Conservation (phyloP, 2,113 vertebrate genomes). For the Conger conger region DNA sequence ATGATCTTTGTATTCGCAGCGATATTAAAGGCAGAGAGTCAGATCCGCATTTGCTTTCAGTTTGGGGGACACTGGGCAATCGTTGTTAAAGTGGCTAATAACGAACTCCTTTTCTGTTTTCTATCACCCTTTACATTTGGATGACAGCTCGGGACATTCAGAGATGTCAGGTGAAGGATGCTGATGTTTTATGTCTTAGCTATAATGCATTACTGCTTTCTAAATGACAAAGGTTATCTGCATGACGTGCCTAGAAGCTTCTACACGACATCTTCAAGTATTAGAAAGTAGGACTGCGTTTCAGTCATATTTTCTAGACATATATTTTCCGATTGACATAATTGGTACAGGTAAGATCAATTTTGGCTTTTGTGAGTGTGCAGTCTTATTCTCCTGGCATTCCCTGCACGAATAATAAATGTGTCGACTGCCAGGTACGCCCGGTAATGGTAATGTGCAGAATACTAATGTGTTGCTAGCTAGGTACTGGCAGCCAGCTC, state of each 20-base stretch:
- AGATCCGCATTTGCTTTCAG: not conserved
- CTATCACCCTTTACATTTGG: conserved; percentile 15
- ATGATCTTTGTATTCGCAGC: conserved; percentile 3
- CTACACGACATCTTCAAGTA: not conserved
- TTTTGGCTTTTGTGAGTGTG: not conserved
- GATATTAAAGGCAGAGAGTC: conserved; percentile 32
- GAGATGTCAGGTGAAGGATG: not conserved
- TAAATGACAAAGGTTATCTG: not conserved
- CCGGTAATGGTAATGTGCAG: not conserved
- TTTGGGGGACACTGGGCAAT: not conserved
- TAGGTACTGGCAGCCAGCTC: not conserved
- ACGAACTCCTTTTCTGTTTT: conserved; percentile 18
- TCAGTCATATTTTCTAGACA: not conserved
- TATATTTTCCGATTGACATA: not conserved
- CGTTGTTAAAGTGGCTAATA: not conserved
- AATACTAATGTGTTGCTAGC: not conserved
- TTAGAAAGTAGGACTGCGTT: conserved; percentile 37
- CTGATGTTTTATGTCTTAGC: conserved; percentile 6
- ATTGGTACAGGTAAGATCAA: conserved; percentile 17
- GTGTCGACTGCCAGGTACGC: not conserved
- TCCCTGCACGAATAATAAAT: not conserved
- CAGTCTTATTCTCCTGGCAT: not conserved
- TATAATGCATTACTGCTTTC: not conserved
- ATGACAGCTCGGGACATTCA: not conserved
- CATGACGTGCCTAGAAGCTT: not conserved